These are phyloP conservation scores for Edolisoma coerulescens DNA, from an alignment of 2,113 vertebrate genomes.

Conservation along the genomic window DNA sequence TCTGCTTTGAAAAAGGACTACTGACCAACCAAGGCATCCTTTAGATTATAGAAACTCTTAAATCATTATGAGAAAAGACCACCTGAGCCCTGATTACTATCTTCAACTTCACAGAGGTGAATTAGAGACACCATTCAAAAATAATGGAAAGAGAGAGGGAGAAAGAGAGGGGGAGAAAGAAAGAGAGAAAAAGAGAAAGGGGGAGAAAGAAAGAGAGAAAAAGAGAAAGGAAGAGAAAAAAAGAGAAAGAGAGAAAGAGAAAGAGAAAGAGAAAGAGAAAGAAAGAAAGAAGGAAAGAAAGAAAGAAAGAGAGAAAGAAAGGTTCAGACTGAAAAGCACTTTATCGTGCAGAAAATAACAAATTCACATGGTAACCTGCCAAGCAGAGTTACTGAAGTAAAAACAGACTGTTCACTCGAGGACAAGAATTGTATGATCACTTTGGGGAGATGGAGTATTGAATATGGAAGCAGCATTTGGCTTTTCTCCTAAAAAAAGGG, in stretches of 20 bases:
- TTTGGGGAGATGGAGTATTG: not conserved
- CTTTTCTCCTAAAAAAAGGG: constrained; percentile 26
- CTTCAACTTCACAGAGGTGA: not conserved
- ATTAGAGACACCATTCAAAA: not conserved
- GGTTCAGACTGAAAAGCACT: not conserved
- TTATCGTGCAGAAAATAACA: not conserved
- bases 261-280: too few species aligned
- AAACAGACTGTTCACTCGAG: not conserved
- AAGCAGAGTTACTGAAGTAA: not conserved
- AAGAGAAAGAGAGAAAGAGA: accelerated
- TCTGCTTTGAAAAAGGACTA: not conserved
- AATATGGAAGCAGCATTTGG: constrained; percentile 2
- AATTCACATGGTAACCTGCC: not conserved
- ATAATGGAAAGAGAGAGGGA: not conserved
- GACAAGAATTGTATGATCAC: not conserved
- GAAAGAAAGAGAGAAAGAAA: accelerated
- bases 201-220: not conserved
- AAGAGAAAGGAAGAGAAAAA: too few species aligned
- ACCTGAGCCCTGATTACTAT: not conserved
- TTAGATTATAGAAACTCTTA: not conserved
- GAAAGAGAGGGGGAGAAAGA: accelerated
- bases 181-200: not conserved
- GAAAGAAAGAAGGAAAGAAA: not conserved
- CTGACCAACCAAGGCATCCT: not conserved
- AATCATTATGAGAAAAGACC: not conserved